Base-by-base conservation (phyloP, 2,888 invertebrate genomes). In the Erebia epiphron region DNA sequence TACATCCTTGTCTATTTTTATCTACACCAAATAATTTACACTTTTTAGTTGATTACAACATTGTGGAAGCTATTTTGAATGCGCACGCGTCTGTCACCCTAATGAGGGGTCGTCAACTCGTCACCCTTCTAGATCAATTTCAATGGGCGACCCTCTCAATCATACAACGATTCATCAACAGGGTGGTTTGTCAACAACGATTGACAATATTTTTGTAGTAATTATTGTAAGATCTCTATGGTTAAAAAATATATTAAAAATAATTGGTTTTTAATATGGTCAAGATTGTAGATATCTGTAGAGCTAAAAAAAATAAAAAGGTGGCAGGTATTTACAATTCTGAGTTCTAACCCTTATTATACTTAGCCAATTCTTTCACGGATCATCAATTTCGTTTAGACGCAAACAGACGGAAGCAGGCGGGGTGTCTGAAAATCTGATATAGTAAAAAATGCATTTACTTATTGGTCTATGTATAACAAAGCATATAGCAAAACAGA, bases 101-200 rank as follows among this genome's bases (percentile, higher is more conserved):
- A 85, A 83, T 83, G 82, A 87, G 85, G 87, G 88, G 87, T 83
- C 83, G 82, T 78, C 78, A 83, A 89, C 91, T 83, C 83, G 82
- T 78, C 78, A 83, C 89, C 91, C 89, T 86, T 78, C 78, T 78
- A 83, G 82, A 83, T 77, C 82, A 77, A 81, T 85, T 83, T 86
- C 75, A 78, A 83, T 80, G 77, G 76, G 78, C 83, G 79, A 83
- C 90, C 89, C 90, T 83, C 80, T 83, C 82, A 79, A 89, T 88
- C 84, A 86, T 82, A 79, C 75, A 76, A 82, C 84, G 81, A 87
- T 87, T 87, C 87, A 84, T 82, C 67, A 73, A 75, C 72, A 62
- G 70, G 60, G 67, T 75, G 74, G 74, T 77, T 77, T 76, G 78
- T 74, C 75, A 78, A 73, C 72, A 68, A 49, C 68, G 67, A 67